Conservation (phyloP, 2,888 invertebrate species). For the Epinotia demarniana region DNA sequence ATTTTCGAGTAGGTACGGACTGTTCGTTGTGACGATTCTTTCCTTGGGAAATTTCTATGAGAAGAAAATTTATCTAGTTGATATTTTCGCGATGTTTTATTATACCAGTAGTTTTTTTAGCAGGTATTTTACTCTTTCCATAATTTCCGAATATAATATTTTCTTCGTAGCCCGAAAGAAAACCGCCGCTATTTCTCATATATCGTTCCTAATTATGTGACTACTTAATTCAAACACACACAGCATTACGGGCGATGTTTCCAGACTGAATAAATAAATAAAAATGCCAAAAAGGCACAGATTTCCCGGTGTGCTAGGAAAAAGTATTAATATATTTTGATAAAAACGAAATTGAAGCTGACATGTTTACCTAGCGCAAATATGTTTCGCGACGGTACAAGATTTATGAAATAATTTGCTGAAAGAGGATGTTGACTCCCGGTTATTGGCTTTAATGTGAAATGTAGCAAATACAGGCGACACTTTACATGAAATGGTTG, state of each 20-base stretch:
- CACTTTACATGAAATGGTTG: constrained; percentile 1
- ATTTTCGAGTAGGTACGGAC: background rate
- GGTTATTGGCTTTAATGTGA: constrained; percentile 16
- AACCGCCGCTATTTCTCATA: too few relatives aligned
- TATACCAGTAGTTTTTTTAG: too few relatives aligned
- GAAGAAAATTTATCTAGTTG: background rate
- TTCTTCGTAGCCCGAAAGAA: too few relatives aligned
- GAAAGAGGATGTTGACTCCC: constrained; percentile 7
- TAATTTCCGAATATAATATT: too few relatives aligned
- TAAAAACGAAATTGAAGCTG: constrained; percentile 32
- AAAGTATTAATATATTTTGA: background rate
- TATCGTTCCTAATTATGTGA: too few relatives aligned
- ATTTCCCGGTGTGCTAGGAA: background rate
- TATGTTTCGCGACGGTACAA: constrained; percentile 20
- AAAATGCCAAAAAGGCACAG: background rate
- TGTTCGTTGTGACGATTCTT: background rate
- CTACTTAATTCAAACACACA: too few relatives aligned
- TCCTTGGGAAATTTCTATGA: background rate
- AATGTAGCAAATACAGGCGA: constrained; percentile 8
- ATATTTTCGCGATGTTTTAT: too few relatives aligned
- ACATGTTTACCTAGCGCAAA: constrained; percentile 17
- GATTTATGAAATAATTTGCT: constrained; percentile 34
- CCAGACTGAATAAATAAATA: too few relatives aligned
- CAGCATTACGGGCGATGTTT: too few relatives aligned
- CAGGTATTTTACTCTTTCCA: too few relatives aligned